Conservation (phyloP, 1,140 invertebrate genomes). For the Aphelenchoides fujianensis region DNA sequence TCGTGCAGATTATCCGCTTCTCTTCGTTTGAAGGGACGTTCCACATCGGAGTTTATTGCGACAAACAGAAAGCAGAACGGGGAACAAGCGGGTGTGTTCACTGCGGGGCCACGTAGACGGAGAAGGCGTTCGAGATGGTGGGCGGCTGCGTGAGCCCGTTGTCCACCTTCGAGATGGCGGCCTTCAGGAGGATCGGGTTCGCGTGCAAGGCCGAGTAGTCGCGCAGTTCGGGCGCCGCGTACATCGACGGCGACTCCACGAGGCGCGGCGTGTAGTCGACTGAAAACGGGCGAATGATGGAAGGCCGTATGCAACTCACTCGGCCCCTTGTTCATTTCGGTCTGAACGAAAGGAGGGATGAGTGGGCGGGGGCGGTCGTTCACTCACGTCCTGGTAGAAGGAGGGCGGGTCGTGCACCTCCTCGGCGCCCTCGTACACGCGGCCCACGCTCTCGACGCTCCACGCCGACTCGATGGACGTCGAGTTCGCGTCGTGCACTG, state of each 20-base stretch:
- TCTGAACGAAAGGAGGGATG: too few relatives aligned
- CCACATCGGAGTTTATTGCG: too few relatives aligned
- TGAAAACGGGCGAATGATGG: too few relatives aligned
- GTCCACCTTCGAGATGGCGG: background rate
- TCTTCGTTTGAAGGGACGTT: too few relatives aligned
- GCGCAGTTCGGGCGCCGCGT: background rate
- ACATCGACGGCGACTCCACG: background rate
- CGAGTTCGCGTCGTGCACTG: too few relatives aligned
- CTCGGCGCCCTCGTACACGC: too few relatives aligned
- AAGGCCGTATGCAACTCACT: background rate
- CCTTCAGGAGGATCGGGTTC: background rate
- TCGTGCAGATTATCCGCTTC: too few relatives aligned
- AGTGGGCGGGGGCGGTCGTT: too few relatives aligned
- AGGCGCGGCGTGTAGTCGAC: background rate
- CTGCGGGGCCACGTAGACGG: background rate
- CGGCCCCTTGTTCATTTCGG: background rate
- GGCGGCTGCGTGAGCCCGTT: background rate
- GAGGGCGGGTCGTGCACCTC: background rate
- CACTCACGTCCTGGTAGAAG: background rate
- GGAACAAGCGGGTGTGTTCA: too few relatives aligned
- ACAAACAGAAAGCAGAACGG: too few relatives aligned
- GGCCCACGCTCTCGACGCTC: background rate
- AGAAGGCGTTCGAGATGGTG: background rate
- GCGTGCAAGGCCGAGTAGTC: background rate
- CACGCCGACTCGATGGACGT: too few relatives aligned